A percentile compares a stretch with the other conserved stretches of the same genome.
phyloP scores from a whole-genome alignment of 2,888 invertebrate genomes.

The Trachelus tabidus region DNA sequence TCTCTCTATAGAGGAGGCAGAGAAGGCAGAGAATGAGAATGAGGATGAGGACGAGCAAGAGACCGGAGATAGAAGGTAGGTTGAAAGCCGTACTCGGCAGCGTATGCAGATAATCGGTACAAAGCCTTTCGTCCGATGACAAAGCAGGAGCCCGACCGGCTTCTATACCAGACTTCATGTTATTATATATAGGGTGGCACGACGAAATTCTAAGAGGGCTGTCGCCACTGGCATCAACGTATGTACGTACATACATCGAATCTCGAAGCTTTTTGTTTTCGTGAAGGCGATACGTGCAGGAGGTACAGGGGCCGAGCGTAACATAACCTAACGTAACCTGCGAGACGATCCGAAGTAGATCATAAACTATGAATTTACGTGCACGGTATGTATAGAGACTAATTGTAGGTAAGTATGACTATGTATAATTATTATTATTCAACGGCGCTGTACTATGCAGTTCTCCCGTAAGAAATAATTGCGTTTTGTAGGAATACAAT shows the following conservation, averaged over 20 bases:
- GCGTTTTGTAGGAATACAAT: no score
- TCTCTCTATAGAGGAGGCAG: conserved; percentile 13
- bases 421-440: no score
- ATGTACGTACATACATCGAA: background rate
- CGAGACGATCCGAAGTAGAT: no score
- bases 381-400: no score
- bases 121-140: conserved; percentile 58
- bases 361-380: no score
- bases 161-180: conserved; percentile 39
- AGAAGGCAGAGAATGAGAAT: conserved; percentile 15
- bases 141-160: conserved; percentile 50
- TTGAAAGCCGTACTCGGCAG: conserved; percentile 49
- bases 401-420: no score
- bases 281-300: background rate
- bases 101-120: conserved; percentile 60
- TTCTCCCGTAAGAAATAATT: no score
- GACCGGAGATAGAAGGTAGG: conserved; percentile 4
- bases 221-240: background rate
- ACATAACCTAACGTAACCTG: no score
- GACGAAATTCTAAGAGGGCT: conserved; percentile 18
- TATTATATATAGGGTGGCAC: conserved; percentile 44
- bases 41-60: conserved; percentile 4
- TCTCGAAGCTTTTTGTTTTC: background rate
- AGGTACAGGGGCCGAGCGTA: background rate
- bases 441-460: no score